Base-by-base conservation (phyloP, 2,888 invertebrate species). In the Argyra leucocephala region DNA sequence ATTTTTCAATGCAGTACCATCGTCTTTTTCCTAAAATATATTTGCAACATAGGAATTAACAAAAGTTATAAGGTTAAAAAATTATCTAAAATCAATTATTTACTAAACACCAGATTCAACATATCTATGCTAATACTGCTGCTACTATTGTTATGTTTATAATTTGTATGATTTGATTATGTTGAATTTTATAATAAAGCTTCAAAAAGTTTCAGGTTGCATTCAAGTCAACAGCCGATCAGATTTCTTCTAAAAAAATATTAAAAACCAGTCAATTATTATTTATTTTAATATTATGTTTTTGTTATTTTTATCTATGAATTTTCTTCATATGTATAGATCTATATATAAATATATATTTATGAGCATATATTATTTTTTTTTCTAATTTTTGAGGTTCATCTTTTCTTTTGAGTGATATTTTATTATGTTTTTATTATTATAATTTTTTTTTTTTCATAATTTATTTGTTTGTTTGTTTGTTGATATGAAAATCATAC, bases 171-270 rank as follows among this genome's bases (percentile, higher is more conserved):
- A 5, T 31, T 31, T 31, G 31, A 12, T 31, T 10, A 31, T 6
- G 9, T 31, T 31, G 31, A 31, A 31, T 10, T 31, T 31, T 31
- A 10, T 26, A 26, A 26, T 26, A 31, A 31, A 10, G 12, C 12
- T 31, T 2, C 9, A 2, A 31, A n/a, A 12, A 57, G 57, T 66
- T 63, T 66, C 64, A 63, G 63, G 65, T 66, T 66, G 65, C 65
- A 63, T 61, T 63, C 22, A 66, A 65, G 65, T 63, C 66, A 66
- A 36, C 65, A 64, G 63, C 61, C 63, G 66, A 66, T 66, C 64
- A 66, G 62, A 62, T 66, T 63, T 66, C 24, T 63, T 63, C 12
- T 18, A 48, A 48, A 9, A 18, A 48, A 37, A 3, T 3, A 48
- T 18, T 18, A 48, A 15, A 48, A 48, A 48, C 48, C 48, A 48